Evolutionary conservation across 2,888 invertebrate genomes (phyloP), one percentile per base, ranked within the genome.

Genomic region (Blera fallax): DNA sequence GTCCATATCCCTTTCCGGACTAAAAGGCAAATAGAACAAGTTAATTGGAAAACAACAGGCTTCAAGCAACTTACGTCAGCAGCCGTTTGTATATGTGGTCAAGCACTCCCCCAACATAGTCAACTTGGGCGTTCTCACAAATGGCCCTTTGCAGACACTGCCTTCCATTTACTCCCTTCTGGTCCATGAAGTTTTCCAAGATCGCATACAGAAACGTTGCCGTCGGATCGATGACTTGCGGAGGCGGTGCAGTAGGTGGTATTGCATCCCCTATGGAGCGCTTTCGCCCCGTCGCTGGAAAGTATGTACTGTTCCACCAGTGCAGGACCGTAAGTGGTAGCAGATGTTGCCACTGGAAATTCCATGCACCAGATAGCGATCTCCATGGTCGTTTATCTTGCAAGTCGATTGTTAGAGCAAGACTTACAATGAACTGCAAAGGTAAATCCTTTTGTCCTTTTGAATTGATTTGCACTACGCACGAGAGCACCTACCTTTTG

Each of bases 171-270:
- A 70, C 43, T 11, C 80, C 74, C 45, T 70, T 70, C 8, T 60
- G 50, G 64, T 80, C 45, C 80, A 85, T 85, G 43, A 65, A 80
- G 16, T n/a, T 80, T 50, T 85, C 80, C 43, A 80, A 50, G 24
- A 80, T 43, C 5, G 70, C 80, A 18, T 85, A 85, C 7, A 70
- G 14, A n/a, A 84, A 80, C 24, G 64, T 80, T 21, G 84, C 80
- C 32, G 84, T 60, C 14, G 76, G 48, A n/a, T 85, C 80, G 4
- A 32, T 6, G 10, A 56, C 54, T n/a, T 48, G 16, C 8, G 37
- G 16, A 7, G 29, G 10, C 4, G n/a, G 27, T 16, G 27, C 34
- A 10, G 3, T n/a, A n/a, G 65, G 56, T 8, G 18, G 16, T 37
- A n/a, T 11, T 6, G n/a, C 40, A 10, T 21, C 52, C 0, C 18